phyloP scores from a whole-genome alignment of 2,888 invertebrate species.

The Stenotaenia linearis region DNA sequence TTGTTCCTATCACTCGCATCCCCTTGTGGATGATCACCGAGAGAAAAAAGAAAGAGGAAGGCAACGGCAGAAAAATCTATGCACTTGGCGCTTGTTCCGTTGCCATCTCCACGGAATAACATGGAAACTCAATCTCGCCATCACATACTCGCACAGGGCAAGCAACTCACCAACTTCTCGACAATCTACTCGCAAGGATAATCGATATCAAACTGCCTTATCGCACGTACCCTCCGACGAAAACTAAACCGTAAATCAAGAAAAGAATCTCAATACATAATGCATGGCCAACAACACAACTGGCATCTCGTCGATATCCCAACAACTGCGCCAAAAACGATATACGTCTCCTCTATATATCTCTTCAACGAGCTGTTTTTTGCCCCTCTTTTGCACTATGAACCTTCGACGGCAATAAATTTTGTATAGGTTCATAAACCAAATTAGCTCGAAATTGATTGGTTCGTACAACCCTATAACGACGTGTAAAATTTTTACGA shows the following conservation, averaged over 20 bases:
- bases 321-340: conserved; percentile 19
- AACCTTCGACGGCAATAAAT: not conserved
- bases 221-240: not conserved
- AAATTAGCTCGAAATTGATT: conserved; percentile 21
- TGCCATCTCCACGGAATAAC: conserved; percentile 7
- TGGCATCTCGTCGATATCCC: not conserved
- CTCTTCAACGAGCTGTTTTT: not conserved
- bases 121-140: conserved; percentile 23
- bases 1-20: conserved; percentile 19
- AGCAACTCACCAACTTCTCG: conserved; percentile 2
- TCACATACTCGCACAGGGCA: conserved; percentile 20
- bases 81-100: conserved; percentile 13
- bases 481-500: conserved; percentile 5
- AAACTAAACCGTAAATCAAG: conserved; percentile 17
- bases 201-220: conserved; percentile 16
- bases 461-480: not conserved
- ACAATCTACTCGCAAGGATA: conserved; percentile 2
- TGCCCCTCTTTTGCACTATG: not conserved
- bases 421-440: not conserved
- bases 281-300: conserved; percentile 9
- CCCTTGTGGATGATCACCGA: conserved; percentile 23
- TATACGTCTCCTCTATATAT: not conserved
- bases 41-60: not conserved
- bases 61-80: not conserved
- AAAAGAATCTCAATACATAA: conserved; percentile 21